Conservation (phyloP, 2,888 invertebrate species). For the Trachelus iudaicus region DNA sequence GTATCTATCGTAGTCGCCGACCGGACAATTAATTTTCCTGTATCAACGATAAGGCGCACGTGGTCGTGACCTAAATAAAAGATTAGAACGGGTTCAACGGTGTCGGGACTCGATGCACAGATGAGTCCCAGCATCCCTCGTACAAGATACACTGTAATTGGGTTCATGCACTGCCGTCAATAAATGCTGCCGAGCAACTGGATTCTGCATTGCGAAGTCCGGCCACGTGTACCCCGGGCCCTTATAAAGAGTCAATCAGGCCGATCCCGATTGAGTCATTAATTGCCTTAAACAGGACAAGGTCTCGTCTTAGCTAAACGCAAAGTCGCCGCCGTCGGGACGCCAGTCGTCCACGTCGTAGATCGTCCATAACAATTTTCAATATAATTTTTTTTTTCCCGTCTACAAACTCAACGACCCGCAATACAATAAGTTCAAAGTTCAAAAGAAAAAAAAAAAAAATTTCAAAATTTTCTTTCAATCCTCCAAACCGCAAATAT, state of each 20-base stretch:
- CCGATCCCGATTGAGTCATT: conserved; percentile 59
- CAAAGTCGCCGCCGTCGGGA: conserved; percentile 33
- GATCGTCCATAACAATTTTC: neutral
- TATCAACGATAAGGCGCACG: neutral
- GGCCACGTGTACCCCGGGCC: conserved; percentile 51
- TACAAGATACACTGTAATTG: conserved; percentile 36
- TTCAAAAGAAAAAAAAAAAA: too few relatives aligned
- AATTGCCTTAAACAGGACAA: conserved; percentile 60
- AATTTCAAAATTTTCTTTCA: neutral
- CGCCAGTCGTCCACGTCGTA: neutral
- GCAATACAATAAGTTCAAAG: neutral
- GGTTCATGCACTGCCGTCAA: conserved; percentile 47
- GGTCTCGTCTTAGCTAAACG: conserved; percentile 47
- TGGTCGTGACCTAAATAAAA: neutral
- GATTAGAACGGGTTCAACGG: neutral
- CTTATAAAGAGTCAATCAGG: conserved; percentile 58
- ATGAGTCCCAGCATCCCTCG: neutral
- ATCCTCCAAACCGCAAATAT: neutral
- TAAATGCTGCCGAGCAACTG: conserved; percentile 50
- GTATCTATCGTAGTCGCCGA: neutral
- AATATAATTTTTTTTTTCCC: too few relatives aligned
- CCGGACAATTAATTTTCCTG: neutral
- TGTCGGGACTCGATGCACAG: neutral
- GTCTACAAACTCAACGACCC: too few relatives aligned
- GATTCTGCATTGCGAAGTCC: conserved; percentile 55